phyloP scores from a whole-genome alignment of 2,113 vertebrate species.

The Condylura cristata region DNA sequence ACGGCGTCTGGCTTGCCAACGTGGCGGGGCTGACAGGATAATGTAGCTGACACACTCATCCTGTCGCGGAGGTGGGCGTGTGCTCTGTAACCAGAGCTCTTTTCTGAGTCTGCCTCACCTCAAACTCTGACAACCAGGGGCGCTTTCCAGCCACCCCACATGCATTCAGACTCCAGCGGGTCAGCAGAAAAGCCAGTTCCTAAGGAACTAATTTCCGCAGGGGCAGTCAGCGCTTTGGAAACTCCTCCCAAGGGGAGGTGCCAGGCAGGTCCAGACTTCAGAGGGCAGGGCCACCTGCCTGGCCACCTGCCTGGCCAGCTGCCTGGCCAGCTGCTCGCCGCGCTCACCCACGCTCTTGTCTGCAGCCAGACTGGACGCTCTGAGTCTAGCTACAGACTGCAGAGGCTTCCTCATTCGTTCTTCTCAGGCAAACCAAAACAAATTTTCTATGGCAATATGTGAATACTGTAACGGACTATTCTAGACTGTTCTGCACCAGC shows the following conservation, averaged over 20 bases:
- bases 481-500: background rate
- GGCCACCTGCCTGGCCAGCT: background rate
- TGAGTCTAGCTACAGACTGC: background rate
- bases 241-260: fast-evolving
- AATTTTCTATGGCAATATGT: background rate
- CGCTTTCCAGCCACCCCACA: background rate
- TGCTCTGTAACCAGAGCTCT: background rate
- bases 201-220: background rate
- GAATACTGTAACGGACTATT: background rate
- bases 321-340: background rate
- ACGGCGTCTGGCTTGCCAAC: background rate
- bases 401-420: background rate
- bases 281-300: no score
- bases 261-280: background rate
- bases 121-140: background rate
- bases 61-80: background rate
- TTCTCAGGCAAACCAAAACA: background rate
- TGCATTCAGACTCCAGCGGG: no score
- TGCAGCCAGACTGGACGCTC: background rate
- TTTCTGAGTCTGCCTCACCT: background rate
- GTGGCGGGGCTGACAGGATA: background rate
- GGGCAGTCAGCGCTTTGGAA: background rate
- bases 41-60: background rate
- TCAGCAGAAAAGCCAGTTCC: background rate
- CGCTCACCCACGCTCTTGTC: background rate